Conservation (phyloP, 1,140 invertebrate species). For the Arion vulgaris region DNA sequence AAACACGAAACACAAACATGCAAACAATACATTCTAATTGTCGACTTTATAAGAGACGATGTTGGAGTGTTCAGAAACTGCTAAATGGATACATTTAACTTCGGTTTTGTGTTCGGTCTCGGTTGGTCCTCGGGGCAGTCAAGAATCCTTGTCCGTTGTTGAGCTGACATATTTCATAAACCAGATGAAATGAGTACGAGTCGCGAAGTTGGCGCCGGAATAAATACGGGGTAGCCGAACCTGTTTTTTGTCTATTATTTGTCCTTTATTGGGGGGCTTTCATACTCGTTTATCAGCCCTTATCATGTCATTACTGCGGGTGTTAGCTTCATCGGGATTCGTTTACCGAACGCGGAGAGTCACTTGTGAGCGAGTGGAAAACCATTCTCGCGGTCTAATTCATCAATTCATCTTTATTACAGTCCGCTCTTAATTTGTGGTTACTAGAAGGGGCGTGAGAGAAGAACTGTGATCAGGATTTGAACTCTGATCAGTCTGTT, state of each 20-base stretch:
- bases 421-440: slow-evolving; percentile 23
- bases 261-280: slow-evolving; percentile 2
- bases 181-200: neutral
- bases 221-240: slow-evolving; percentile 1
- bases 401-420: slow-evolving; percentile 37
- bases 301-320: slow-evolving; percentile 18
- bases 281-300: neutral
- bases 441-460: slow-evolving; percentile 1
- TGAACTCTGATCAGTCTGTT: slow-evolving; percentile 24
- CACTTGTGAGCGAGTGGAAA: slow-evolving; percentile 4
- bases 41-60: too few relatives aligned
- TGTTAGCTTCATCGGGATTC: neutral
- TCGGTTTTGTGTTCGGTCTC: neutral
- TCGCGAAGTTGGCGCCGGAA: neutral
- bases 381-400: slow-evolving; percentile 12
- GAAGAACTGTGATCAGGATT: slow-evolving; percentile 6
- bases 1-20: too few relatives aligned
- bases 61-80: too few relatives aligned
- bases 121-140: neutral
- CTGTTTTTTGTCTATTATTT: slow-evolving; percentile 3
- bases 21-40: too few relatives aligned
- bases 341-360: slow-evolving; percentile 17
- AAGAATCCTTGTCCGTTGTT: neutral
- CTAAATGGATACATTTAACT: neutral
- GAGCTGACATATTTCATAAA: neutral